phyloP scores from a whole-genome alignment of 2,888 invertebrate species.

The Aphidoletes aphidimyza region DNA sequence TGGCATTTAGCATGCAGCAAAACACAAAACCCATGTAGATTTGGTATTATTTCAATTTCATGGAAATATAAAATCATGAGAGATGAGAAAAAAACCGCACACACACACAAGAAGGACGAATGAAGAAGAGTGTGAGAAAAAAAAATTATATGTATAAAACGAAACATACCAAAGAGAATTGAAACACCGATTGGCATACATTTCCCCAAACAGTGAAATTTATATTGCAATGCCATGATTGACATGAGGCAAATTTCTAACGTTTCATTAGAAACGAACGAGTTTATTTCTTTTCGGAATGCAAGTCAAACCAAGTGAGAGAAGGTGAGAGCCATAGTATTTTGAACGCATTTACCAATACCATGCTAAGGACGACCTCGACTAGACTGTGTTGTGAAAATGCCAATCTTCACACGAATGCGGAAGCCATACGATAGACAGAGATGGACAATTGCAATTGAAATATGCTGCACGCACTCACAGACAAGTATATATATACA shows the following conservation, averaged over 20 bases:
- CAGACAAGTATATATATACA: neutral
- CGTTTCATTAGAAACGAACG: neutral
- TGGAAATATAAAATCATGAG: neutral
- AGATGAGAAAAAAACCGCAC: neutral
- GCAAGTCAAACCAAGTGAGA: too few relatives aligned
- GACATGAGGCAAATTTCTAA: constrained; percentile 9
- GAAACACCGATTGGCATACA: constrained; percentile 46
- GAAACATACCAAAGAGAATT: neutral
- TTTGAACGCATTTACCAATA: constrained; percentile 23
- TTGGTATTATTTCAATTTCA: constrained; percentile 30
- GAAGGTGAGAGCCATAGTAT: too few relatives aligned
- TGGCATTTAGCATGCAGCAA: neutral
- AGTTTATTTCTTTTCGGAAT: too few relatives aligned
- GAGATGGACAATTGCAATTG: constrained; percentile 34
- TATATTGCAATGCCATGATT: constrained; percentile 16
- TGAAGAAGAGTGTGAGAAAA: constrained; percentile 46
- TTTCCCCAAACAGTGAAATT: constrained; percentile 18
- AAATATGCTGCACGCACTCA: neutral
- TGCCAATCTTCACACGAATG: neutral
- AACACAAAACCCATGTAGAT: neutral
- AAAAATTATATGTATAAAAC: neutral
- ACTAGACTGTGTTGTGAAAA: neutral
- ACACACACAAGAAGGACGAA: neutral
- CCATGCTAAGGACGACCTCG: neutral
- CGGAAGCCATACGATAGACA: neutral